Percentiles rank a stretch among this genome's conserved stretches.
These are phyloP conservation scores for Leucosticte australis DNA, from an alignment of 2,113 vertebrate species.

Conservation along the genomic window DNA sequence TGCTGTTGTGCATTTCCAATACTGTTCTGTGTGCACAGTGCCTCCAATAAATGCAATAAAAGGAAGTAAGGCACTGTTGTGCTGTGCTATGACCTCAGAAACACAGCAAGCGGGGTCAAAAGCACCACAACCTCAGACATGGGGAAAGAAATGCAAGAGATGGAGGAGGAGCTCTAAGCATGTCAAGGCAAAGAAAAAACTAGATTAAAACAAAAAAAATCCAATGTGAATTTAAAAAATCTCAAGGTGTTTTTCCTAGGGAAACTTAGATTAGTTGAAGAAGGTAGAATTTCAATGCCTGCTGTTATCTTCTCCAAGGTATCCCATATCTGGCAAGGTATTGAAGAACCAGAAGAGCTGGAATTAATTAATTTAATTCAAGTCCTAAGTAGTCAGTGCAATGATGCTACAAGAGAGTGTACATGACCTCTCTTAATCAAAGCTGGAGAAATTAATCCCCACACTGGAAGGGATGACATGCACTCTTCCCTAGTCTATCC, in stretches of 20 bases:
- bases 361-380: not conserved
- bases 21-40: not conserved
- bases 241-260: not conserved
- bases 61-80: not conserved
- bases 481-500: not conserved
- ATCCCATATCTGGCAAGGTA: not conserved
- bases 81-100: not conserved
- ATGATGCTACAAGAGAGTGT: not conserved
- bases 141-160: not conserved
- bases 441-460: not conserved
- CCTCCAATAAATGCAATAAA: not conserved
- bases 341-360: not conserved
- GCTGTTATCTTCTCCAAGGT: not conserved
- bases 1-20: not conserved
- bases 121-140: not conserved
- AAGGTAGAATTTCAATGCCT: not conserved
- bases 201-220: not conserved
- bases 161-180: not conserved
- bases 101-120: not conserved
- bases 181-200: not conserved
- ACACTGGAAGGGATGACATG: accelerated
- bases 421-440: not conserved
- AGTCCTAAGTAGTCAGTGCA: not conserved
- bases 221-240: not conserved
- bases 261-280: not conserved